Percentiles rank a stretch among this genome's conserved stretches.
These are phyloP conservation scores for Apodemia hepburni DNA, from an alignment of 2,888 invertebrate genomes.

Conservation along the genomic window DNA sequence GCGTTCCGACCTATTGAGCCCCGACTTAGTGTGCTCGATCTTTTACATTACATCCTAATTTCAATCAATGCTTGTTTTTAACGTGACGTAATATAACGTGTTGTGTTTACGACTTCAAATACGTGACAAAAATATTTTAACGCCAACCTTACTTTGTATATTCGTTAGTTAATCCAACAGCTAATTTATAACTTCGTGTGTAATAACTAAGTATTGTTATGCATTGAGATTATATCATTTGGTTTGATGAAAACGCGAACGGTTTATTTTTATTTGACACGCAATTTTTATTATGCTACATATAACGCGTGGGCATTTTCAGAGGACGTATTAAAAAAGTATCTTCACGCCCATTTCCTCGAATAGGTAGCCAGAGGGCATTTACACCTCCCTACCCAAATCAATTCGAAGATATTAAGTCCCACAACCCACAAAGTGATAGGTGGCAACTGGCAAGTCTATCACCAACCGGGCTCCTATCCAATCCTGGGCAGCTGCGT, in stretches of 20 bases:
- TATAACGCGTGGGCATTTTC: not conserved
- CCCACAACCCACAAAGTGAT: no score
- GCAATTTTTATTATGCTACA: slow-evolving; percentile 13
- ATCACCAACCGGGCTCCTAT: no score
- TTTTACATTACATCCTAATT: no score
- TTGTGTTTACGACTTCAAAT: not conserved
- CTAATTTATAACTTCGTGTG: slow-evolving; percentile 11
- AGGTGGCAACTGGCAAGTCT: no score
- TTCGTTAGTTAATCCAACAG: not conserved
- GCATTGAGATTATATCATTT: slow-evolving; percentile 10
- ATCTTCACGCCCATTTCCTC: no score
- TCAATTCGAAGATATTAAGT: no score
- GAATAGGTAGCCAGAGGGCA: no score
- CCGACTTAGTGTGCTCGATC: no score
- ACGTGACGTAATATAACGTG: not conserved
- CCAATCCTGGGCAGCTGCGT: no score
- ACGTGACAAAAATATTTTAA: slow-evolving; percentile 13
- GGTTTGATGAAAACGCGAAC: slow-evolving; percentile 19
- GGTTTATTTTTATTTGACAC: slow-evolving; percentile 26
- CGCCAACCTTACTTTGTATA: not conserved
- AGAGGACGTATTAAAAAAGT: not conserved
- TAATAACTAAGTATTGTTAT: not conserved
- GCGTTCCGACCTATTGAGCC: no score
- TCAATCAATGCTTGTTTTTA: not conserved
- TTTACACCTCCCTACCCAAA: no score